Conservation (phyloP, 2,888 invertebrate genomes). For the Dascillus cervinus region DNA sequence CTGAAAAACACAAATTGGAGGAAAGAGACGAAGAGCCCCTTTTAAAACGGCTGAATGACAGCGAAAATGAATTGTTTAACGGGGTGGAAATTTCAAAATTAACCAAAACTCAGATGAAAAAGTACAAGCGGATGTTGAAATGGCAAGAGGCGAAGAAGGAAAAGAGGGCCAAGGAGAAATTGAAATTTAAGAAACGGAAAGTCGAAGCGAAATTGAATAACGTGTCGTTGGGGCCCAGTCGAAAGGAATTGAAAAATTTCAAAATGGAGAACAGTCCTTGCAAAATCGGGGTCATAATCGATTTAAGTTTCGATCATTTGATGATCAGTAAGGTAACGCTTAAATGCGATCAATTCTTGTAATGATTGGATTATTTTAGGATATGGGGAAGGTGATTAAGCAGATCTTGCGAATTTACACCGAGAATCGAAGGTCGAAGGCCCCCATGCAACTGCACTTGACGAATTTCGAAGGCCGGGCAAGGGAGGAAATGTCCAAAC, state of each 20-base stretch:
- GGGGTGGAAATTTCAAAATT: slow-evolving; percentile 38
- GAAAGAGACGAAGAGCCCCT: not conserved
- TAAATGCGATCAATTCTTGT: not conserved
- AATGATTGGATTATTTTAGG: slow-evolving; percentile 43
- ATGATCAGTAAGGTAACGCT: slow-evolving; percentile 62
- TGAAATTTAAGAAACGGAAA: slow-evolving; percentile 53
- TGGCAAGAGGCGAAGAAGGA: slow-evolving; percentile 64
- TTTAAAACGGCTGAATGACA: not conserved
- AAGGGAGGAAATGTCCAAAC: slow-evolving; percentile 65
- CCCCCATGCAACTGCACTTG: slow-evolving; percentile 76
- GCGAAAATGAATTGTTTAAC: slow-evolving; percentile 30
- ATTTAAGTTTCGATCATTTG: slow-evolving; percentile 82
- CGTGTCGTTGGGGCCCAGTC: slow-evolving; percentile 64
- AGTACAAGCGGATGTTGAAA: slow-evolving; percentile 55
- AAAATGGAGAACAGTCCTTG: slow-evolving; percentile 62
- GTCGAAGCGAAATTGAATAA: slow-evolving; percentile 64
- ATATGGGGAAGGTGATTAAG: slow-evolving; percentile 81
- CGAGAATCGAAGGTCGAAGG: slow-evolving; percentile 70
- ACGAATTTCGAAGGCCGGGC: slow-evolving; percentile 72
- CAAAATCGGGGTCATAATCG: slow-evolving; percentile 69
- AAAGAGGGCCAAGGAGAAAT: slow-evolving; percentile 65
- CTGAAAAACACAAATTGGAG: slow-evolving; percentile 1
- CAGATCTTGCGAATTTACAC: slow-evolving; percentile 89
- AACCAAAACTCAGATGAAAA: slow-evolving; percentile 39
- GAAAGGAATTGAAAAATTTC: slow-evolving; percentile 70